Base-by-base conservation (phyloP, 2,113 vertebrate genomes). In the Clinocottus analis region DNA sequence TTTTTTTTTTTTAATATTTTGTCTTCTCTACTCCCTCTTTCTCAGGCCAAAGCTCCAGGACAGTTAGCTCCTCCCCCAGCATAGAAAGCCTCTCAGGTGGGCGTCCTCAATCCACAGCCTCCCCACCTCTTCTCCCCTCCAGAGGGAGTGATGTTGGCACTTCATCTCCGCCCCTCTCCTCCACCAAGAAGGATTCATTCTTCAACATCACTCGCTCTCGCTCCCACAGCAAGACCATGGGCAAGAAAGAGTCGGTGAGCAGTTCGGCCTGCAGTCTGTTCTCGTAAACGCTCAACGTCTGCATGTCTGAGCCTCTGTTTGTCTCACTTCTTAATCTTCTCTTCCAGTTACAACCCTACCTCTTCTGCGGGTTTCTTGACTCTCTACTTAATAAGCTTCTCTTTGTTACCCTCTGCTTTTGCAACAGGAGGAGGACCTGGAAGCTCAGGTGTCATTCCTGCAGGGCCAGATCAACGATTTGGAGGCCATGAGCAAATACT, bases 401-500 rank as follows among this genome's bases (percentile, higher is more conserved):
- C 45, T 10, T 21, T 59, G 14, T 31, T 41, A 9, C 33, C 45
- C 14, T 19, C 21, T 19, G 61, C 37, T 64, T 29, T 21, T 11
- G 61, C 35, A 67, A 37, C 87, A 99, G 96, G 96, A 99, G 80
- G 98, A 99, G 78, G 98, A 99, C 90, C 80, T 99, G 89, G 98
- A 99, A 87, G 96, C 95, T n/a, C 98, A 99, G 66, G 96, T 99
- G 67, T 99, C 98, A 7, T 99, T 99, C 90, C 96, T 99, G 16
- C 98, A 99, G 91, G 98, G 98, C 69, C 98, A 99, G 84, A 94
- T 99, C 86, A 99, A 99, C 0, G 97, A 99, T 92, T 94, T 99
- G 79, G 98, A 98, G 84, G 98, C 98, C 74, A 99, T 99, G 98
- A 99, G 97, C 95, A 99, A 99, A 91, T 99, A 97, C 80, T 99